These are phyloP conservation scores for Varanus salvator DNA, from an alignment of 2,113 vertebrate genomes.

Conservation along the genomic window DNA sequence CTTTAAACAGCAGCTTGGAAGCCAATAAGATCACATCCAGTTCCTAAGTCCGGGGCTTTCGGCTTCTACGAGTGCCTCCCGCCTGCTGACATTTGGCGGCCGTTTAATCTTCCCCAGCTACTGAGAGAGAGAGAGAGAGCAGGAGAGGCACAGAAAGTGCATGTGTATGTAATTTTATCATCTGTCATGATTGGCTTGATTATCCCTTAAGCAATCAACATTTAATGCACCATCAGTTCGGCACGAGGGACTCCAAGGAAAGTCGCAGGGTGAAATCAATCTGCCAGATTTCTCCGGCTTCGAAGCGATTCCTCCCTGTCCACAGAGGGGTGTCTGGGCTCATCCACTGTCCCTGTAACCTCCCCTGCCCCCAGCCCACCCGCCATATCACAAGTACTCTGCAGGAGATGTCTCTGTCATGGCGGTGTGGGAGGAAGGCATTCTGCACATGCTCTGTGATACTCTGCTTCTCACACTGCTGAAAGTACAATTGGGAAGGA, in stretches of 20 bases:
- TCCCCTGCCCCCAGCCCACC: too few species aligned
- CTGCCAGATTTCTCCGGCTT: background rate
- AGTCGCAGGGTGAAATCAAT: background rate
- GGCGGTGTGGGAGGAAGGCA: background rate
- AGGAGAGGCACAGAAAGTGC: background rate
- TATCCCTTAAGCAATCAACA: conserved; percentile 44
- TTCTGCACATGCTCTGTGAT: background rate
- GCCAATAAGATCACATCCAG: conserved; percentile 59
- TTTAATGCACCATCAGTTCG: conserved; percentile 35
- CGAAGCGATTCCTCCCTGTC: conserved; percentile 7
- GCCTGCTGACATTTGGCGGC: conserved; percentile 31
- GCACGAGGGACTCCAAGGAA: conserved; percentile 30
- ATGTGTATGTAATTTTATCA: conserved; percentile 31
- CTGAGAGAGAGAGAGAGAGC: background rate
- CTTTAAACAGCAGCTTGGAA: conserved; percentile 58
- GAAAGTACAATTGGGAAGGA: background rate
- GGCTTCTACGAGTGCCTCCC: background rate
- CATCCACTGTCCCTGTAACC: background rate
- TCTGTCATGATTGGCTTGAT: conserved; percentile 24
- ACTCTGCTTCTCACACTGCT: background rate
- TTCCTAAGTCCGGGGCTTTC: conserved; percentile 45
- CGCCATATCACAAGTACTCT: too few species aligned
- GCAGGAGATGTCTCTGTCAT: background rate
- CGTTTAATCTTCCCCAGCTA: background rate
- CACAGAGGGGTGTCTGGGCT: background rate